These are phyloP conservation scores for Petromus typicus DNA, from an alignment of 2,113 vertebrate species.

Conservation along the genomic window DNA sequence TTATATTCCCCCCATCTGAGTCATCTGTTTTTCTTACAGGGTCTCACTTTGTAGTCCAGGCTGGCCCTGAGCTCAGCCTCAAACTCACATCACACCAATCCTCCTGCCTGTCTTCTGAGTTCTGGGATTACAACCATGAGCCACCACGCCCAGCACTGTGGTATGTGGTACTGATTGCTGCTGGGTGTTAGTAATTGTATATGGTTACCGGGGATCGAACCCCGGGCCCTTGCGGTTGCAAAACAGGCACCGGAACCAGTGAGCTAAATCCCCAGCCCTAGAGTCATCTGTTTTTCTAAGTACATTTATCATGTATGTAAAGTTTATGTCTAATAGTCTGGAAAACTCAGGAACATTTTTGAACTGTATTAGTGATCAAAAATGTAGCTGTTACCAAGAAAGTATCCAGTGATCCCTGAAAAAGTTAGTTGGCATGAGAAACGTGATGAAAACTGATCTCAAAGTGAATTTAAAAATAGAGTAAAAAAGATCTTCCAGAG, in stretches of 20 bases:
- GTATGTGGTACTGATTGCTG: too few species aligned
- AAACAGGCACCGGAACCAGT: too few species aligned
- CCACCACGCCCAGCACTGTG: too few species aligned
- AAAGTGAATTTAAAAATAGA: background rate
- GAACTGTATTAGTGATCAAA: conserved; percentile 19
- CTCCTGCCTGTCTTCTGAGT: too few species aligned
- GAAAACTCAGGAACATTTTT: conserved; percentile 29
- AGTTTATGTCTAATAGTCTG: conserved; percentile 27
- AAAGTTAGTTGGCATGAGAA: background rate
- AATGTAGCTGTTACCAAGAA: background rate
- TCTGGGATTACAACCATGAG: too few species aligned
- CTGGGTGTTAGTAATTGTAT: too few species aligned
- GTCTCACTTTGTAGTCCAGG: too few species aligned
- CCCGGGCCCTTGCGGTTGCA: too few species aligned
- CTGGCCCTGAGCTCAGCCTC: too few species aligned
- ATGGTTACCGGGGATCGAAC: too few species aligned
- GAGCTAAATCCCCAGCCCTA: too few species aligned
- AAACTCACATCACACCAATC: too few species aligned
- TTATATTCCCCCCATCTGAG: background rate
- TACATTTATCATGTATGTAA: background rate
- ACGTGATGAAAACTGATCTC: conserved; percentile 20
- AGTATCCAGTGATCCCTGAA: background rate
- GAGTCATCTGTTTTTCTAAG: background rate
- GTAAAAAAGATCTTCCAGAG: background rate
- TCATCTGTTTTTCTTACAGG: background rate